Base-by-base conservation (phyloP, 2,113 vertebrate genomes). In the Pedionomus torquatus region DNA sequence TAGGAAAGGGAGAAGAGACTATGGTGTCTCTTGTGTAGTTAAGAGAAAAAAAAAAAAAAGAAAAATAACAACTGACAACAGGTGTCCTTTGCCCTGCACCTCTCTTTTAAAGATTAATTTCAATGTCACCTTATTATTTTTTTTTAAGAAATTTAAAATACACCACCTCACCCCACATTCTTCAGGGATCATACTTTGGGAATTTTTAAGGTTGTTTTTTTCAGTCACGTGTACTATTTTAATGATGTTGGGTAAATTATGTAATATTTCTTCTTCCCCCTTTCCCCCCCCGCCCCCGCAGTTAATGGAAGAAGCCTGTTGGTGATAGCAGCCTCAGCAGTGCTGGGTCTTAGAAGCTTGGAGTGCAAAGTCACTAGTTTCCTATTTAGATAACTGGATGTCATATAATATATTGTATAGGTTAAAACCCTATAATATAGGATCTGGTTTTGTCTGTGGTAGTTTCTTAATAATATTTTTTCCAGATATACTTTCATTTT, bases 251-350 rank as follows among this genome's bases (percentile, higher is more conserved):
- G 35, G 24, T 10, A 37, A 69, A 21, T 44, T 72, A 4, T 31
- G 3, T 8, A 21, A 51, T 31, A 8, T 60, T 58, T 43, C 25
- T 37, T 23, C 48, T 5, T 13, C 13, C n/a, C n/a, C n/a, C n/a
- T n/a, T 17, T 58, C 3, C 11, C 7, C 5, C 11, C 14, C 16
- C 2, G 24, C 11, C 7, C 5, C 11, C 14, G 13, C 2, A 24
- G 4, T 46, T 64, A 86, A 17, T 6, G 37, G 64, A 48, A 64
- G 77, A 30, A 89, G 25, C 15, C 23, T 35, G 25, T 14, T 58
- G 52, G 41, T 28, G 39, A 11, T 3, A 2, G 52, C 51, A 69
- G 46, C 48, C 35, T 31, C 39, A 30, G 63, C 41, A 51, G 4
- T 1, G 28, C 39, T 57, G 30, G 17, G 9, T 12, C 46, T 80